These are phyloP conservation scores for Lates calcarifer DNA, from an alignment of 2,113 vertebrate genomes.

Conservation along the genomic window DNA sequence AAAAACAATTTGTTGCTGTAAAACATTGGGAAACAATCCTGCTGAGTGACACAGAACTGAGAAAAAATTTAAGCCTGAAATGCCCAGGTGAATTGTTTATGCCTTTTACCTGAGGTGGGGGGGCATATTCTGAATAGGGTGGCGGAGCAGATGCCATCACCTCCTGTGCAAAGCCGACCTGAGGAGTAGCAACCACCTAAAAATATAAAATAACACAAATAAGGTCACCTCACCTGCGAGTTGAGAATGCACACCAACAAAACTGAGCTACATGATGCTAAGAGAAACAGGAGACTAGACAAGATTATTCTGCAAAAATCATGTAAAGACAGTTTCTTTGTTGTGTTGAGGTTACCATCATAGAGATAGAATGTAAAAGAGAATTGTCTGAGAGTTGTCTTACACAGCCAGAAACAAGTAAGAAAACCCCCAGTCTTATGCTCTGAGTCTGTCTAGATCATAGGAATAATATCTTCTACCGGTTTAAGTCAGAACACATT, in stretches of 20 bases:
- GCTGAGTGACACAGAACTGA: background rate
- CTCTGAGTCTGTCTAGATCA: background rate
- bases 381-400: background rate
- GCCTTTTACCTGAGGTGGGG: slow-evolving; percentile 77
- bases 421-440: background rate
- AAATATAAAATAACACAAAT: slow-evolving; percentile 21
- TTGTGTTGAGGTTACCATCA: background rate
- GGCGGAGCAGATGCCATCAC: slow-evolving; percentile 82
- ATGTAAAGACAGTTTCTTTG: background rate
- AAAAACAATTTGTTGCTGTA: background rate
- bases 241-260: background rate
- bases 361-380: background rate
- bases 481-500: background rate
- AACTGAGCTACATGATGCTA: background rate
- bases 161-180: slow-evolving; percentile 77
- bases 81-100: background rate
- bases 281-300: background rate
- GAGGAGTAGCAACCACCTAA: slow-evolving; percentile 76
- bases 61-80: background rate
- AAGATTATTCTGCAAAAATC: background rate
- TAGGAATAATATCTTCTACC: too few relatives aligned
- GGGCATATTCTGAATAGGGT: slow-evolving; percentile 81
- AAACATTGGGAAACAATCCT: background rate
- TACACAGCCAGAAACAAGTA: background rate
- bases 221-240: background rate